Percentiles rank a stretch among this genome's conserved stretches.
Conservation (phyloP, 1,140 invertebrate species). For the Dendroctonus ponderosae region DNA sequence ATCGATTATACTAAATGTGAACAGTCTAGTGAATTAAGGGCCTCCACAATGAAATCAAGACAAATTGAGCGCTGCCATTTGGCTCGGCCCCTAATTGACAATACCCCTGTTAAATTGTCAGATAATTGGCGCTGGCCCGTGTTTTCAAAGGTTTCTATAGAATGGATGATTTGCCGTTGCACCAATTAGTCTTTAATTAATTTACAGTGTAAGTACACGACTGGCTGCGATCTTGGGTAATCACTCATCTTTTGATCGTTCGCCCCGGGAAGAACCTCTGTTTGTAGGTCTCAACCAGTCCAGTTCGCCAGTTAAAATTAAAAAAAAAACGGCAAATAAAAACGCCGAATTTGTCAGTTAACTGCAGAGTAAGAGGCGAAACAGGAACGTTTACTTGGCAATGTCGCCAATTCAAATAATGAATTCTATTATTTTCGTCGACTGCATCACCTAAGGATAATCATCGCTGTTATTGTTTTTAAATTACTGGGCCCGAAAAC, state of each 20-base stretch:
- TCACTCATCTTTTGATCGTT: too few species aligned
- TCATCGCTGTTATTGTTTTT: conserved; percentile 5
- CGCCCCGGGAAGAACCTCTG: too few species aligned
- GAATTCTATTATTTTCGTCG: too few species aligned
- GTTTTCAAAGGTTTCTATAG: conserved; percentile 30
- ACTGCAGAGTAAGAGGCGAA: too few species aligned
- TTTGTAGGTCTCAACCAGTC: too few species aligned
- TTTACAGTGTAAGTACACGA: conserved; percentile 22
- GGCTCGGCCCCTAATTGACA: conserved; percentile 21
- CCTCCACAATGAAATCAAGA: conserved; percentile 15
- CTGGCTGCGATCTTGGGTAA: neutral
- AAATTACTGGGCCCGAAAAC: conserved; percentile 2
- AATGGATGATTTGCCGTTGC: conserved; percentile 20
- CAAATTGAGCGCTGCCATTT: conserved; percentile 15
- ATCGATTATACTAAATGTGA: too few species aligned
- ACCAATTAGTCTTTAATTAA: conserved; percentile 31
- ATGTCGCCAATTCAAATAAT: neutral
- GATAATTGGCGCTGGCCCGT: conserved; percentile 23
- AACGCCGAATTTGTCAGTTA: too few species aligned
- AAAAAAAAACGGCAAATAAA: too few species aligned
- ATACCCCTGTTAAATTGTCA: conserved; percentile 29
- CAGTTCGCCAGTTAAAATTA: too few species aligned
- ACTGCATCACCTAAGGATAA: neutral
- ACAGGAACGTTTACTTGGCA: neutral
- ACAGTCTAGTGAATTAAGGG: conserved; percentile 5